phyloP scores from a whole-genome alignment of 1,140 invertebrate species.

The Camponotus vicinus region DNA sequence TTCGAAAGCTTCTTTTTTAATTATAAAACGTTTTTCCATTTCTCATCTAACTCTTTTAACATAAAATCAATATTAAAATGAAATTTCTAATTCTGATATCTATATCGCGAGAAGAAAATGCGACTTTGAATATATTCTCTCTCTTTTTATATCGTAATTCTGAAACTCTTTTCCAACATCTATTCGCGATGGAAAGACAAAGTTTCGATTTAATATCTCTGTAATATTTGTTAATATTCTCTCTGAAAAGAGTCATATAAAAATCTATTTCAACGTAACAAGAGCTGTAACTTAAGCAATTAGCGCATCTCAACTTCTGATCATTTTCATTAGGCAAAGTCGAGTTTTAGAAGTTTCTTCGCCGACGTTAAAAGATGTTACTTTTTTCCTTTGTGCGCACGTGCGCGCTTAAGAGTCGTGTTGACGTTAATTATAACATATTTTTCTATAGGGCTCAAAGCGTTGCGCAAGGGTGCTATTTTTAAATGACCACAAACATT shows the following conservation, averaged over 20 bases:
- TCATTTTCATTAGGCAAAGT: conserved; percentile 43
- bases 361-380: background rate
- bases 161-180: conserved; percentile 15
- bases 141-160: background rate
- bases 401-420: background rate
- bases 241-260: background rate
- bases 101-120: background rate
- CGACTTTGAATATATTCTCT: background rate
- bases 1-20: background rate
- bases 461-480: conserved; percentile 37
- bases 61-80: background rate
- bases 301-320: conserved; percentile 22
- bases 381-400: background rate
- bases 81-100: background rate
- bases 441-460: background rate
- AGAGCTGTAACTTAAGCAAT: conserved; percentile 36
- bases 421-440: conserved; percentile 54
- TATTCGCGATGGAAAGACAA: background rate
- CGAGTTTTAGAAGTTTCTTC: conserved; percentile 23
- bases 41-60: background rate
- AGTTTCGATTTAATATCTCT: conserved; percentile 19
- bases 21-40: background rate
- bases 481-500: conserved; percentile 51
- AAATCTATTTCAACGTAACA: conserved; percentile 16
- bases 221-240: background rate